Percentiles rank a stretch among this genome's conserved stretches.
Evolutionary conservation across 1,140 invertebrate genomes (phyloP).

Genomic region (Drosophila carrolli): DNA sequence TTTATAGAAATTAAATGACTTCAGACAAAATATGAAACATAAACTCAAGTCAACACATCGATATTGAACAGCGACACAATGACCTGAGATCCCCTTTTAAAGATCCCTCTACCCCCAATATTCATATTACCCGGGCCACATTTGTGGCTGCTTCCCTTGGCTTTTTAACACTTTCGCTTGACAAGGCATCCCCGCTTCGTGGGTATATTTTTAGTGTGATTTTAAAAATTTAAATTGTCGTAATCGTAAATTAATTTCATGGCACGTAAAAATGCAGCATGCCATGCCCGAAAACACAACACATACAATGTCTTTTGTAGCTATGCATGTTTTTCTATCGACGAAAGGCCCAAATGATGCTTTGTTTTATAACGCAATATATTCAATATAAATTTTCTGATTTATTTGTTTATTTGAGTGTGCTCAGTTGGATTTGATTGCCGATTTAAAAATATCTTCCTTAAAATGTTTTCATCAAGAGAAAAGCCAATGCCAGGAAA

Average conservation of each 20-base stretch:
- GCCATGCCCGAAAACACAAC: slow-evolving; percentile 18
- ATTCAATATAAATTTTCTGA: slow-evolving; percentile 31
- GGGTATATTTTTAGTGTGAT: slow-evolving; percentile 80
- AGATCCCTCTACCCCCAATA: slow-evolving; percentile 3
- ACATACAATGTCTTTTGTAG: slow-evolving; percentile 42
- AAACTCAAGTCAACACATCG: slow-evolving; percentile 46
- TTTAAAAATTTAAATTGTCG: slow-evolving; percentile 84
- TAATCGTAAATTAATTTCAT: slow-evolving; percentile 85
- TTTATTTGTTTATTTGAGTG: slow-evolving; percentile 49
- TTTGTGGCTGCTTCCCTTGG: slow-evolving; percentile 41
- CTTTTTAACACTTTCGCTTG: slow-evolving; percentile 75
- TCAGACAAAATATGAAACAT: slow-evolving; percentile 43
- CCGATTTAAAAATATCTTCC: background rate
- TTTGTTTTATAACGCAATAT: slow-evolving; percentile 56
- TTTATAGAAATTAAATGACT: slow-evolving; percentile 40
- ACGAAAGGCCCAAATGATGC: slow-evolving; percentile 28
- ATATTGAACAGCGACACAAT: slow-evolving; percentile 37
- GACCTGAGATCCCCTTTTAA: background rate
- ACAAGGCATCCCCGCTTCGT: slow-evolving; percentile 60
- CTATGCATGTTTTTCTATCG: slow-evolving; percentile 27
- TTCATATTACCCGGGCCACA: slow-evolving; percentile 64
- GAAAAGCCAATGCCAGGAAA: background rate
- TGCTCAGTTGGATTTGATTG: slow-evolving; percentile 57
- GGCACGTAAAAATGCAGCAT: slow-evolving; percentile 75
- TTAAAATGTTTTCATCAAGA: too few relatives aligned